phyloP scores from a whole-genome alignment of 2,888 invertebrate species.

The Macaria liturata region DNA sequence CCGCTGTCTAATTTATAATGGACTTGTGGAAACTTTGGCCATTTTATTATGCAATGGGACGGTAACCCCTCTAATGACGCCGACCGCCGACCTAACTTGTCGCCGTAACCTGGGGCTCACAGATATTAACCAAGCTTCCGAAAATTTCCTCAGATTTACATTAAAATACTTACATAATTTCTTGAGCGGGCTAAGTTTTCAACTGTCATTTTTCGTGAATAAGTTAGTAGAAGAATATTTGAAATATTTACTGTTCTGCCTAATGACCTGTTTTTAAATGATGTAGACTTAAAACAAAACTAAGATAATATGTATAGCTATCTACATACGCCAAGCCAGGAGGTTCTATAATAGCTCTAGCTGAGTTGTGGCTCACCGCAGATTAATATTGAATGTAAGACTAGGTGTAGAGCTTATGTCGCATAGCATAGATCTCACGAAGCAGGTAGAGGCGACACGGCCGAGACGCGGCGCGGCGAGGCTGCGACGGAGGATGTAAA shows the following conservation, averaged over 20 bases:
- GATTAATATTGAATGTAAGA: too few species aligned
- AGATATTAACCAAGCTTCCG: conserved; percentile 73
- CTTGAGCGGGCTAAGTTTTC: conserved; percentile 16
- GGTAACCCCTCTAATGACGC: conserved; percentile 81
- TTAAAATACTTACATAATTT: conserved; percentile 47
- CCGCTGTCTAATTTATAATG: conserved; percentile 83
- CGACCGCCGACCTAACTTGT: conserved; percentile 75
- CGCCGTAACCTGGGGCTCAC: conserved; percentile 69
- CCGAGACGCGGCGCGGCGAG: conserved; percentile 13
- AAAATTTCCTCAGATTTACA: conserved; percentile 61
- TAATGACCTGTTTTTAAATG: too few species aligned
- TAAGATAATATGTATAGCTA: too few species aligned
- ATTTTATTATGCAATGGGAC: conserved; percentile 83
- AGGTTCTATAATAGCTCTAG: too few species aligned
- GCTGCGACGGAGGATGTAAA: conserved; percentile 62
- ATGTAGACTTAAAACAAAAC: too few species aligned
- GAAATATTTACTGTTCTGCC: too few species aligned
- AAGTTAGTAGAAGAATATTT: too few species aligned
- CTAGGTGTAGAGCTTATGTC: neutral
- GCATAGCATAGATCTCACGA: conserved; percentile 7
- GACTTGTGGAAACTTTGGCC: conserved; percentile 82
- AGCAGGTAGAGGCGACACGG: conserved; percentile 8
- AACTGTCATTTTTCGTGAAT: neutral
- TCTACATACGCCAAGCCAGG: too few species aligned
- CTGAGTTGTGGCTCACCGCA: too few species aligned